Base-by-base conservation (phyloP, 2,888 invertebrate genomes). In the Apamea crenata region DNA sequence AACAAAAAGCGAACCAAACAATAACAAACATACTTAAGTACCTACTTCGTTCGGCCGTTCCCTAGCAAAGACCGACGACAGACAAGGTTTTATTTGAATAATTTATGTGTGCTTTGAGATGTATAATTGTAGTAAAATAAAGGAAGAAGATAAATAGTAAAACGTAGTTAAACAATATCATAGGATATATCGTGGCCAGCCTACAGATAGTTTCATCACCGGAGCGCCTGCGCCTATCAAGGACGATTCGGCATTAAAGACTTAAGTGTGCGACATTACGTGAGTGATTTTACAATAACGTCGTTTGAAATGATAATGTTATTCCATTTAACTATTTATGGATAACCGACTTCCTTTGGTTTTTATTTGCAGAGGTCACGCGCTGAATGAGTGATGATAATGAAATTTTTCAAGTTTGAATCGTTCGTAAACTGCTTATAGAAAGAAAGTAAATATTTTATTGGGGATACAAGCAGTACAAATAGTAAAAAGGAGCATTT, bases 221-320 rank as follows among this genome's bases (percentile, higher is more conserved):
- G 50, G 14, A 29, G 50, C 69, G 74, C 32, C 50, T 79, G 56
- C 68, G 63, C 65, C 68, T 61, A 83, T 73, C 86, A 88, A 88
- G 89, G 84, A 89, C 87, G 61, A 68, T 40, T n/a, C 21, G 78
- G 61, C 70, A 73, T 73, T 80, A 74, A 67, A 65, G 29, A 63
- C 67, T 67, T 73, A 69, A 61, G 56, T 40, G 68, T 40, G 53
- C 65, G 68, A 74, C 50, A 80, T 75, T 85, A 89, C 89, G 86
- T 88, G 88, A 88, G 68, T 76, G 81, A 79, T 86, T 89, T 89
- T 82, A 85, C 82, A 89, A 89, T 82, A 77, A 74, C n/a, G 21
- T 67, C 66, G 16, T 61, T 80, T 74, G 78, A 81, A 80, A 83
- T 87, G 81, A 73, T 86, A 84, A 85, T 81, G 74, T 88, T 67